Evolutionary conservation across 2,113 vertebrate species (phyloP), one percentile per base, ranked within the genome.

Genomic region (Agapornis roseicollis): DNA sequence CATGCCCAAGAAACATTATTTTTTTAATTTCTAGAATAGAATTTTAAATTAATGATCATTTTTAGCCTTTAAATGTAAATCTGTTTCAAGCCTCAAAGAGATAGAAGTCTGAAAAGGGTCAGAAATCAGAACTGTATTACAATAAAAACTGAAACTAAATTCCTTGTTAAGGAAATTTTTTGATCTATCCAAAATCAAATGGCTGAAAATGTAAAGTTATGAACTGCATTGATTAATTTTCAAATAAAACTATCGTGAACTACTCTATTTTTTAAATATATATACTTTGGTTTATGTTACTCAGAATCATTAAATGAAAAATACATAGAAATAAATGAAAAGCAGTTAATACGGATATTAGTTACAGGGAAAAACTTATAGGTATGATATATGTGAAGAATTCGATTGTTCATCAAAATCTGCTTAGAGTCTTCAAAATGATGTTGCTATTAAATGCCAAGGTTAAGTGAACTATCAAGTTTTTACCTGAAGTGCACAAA

Each of bases 321-420:
- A 63, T 46, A 68, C 2, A 66, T 24, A 88, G 35, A 70, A 69
- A 11, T 33, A 50, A 39, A 19, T n/a, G 73, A 88, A 96, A 85
- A 42, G 5, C 7, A 81, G 85, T 61, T 77, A 90, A 91, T 42
- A 85, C 12, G 52, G n/a, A 42, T 95, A 91, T 78, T 49, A 80
- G 47, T 95, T 92, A 81, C 55, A 80, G 42, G 27, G 56, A 86
- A 95, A 80, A 70, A 39, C 1, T 20, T 72, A 53, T 65, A 72
- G 20, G 66, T 81, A 52, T 84, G 91, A 35, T 29, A 64, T 41
- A 33, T 88, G 37, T 93, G 65, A 95, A 96, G 71, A 97, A 89
- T 85, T 94, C 93, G 79, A 90, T 95, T 90, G 92, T 96, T 98
- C 74, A 90, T 60, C 29, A 95, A 80, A 96, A 97, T 88, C 85